Base-by-base conservation (phyloP, 2,888 invertebrate genomes). In the Tipula helvola region DNA sequence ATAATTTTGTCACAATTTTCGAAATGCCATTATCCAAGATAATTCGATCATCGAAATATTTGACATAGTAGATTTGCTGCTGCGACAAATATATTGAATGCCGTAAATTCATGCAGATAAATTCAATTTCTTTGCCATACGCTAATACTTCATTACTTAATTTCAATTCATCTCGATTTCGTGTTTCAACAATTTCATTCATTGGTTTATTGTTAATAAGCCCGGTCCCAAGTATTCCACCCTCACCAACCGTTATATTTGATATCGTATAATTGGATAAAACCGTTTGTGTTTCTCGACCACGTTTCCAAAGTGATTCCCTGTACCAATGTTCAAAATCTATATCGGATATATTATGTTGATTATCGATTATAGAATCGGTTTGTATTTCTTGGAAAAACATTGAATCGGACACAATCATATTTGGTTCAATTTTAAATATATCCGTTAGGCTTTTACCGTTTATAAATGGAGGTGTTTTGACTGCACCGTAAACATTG, bases 241-340 rank as follows among this genome's bases (percentile, higher is more conserved):
- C 71, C 28, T 90, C 89, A n/a, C 89, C 88, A 57, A 93, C 91
- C 44, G 89, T 88, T 16, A 93, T 88, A 87, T 91, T 90, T 5
- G 89, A 87, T 0, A 92, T 88, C 2, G 89, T 91, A 93, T 94
- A 94, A 42, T 91, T 91, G 5, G 92, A 92, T 10, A 89, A 90
- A 5, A 94, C 90, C 4, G 89, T 89, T 89, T 93, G 93, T 8
- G 89, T 88, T 0, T 89, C 47, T 3, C 90, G 88, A 0, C 90
- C 89, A 3, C 88, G 88, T 13, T 89, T 89, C 89, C 90, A 91
- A 0, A 93, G 88, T 1, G 90, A 89, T n/a, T 90, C 89, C 44
- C 89, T 88, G 44, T 91, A 89, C 93, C 93, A 93, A 7, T 90
- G 87, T 4, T 89, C 89, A 47, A 93, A 90, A 88, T 93, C 90